Percentiles rank a stretch among this genome's conserved stretches.
Evolutionary conservation across 2,888 invertebrate genomes (phyloP).

Genomic region (Hemaris fuciformis): DNA sequence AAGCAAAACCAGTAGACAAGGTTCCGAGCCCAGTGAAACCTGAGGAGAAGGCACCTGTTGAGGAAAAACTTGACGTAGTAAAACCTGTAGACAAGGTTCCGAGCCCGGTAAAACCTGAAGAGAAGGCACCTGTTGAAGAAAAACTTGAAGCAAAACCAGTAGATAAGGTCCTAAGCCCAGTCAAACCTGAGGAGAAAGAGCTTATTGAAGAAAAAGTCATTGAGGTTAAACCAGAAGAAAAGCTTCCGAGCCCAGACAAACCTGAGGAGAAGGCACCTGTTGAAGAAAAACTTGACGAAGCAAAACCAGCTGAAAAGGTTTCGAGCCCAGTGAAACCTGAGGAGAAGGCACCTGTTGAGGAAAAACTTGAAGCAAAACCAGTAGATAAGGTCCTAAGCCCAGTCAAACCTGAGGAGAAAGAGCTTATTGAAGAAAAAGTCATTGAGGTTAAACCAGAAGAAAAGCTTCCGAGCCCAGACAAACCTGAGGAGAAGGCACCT

Average conservation of each 20-base stretch:
- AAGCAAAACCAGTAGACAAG: background rate
- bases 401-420: constrained; percentile 10
- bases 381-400: constrained; percentile 15
- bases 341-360: no score
- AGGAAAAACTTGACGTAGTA: background rate
- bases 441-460: no score
- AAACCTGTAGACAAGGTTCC: background rate
- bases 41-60: background rate
- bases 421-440: constrained; percentile 4
- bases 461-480: no score
- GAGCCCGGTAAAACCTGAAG: background rate
- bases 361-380: no score
- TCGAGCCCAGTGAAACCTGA: constrained; percentile 11
- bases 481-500: no score
- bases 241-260: background rate
- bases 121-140: constrained; percentile 16
- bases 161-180: background rate
- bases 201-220: background rate
- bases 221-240: constrained; percentile 6
- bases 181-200: constrained; percentile 11
- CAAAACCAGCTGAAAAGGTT: no score
- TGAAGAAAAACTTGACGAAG: no score
- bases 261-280: constrained; percentile 16
- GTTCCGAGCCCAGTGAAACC: background rate
- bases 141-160: background rate